Conservation (phyloP, 2,113 vertebrate genomes). For the Hippocampus mohnikei region DNA sequence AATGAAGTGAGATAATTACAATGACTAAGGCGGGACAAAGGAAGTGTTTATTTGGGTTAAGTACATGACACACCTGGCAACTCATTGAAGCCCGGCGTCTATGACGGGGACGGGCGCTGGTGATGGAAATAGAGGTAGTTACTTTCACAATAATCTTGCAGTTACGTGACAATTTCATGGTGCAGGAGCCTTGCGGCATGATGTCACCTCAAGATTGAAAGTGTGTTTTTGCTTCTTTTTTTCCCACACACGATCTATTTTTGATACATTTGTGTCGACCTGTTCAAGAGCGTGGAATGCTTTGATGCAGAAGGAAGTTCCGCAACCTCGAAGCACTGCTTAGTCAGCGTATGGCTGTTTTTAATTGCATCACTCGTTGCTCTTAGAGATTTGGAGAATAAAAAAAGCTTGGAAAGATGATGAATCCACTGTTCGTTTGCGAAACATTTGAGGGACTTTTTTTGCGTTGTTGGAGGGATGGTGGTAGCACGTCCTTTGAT, state of each 20-base stretch:
- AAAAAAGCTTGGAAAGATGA: not conserved
- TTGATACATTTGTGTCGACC: too few relatives aligned
- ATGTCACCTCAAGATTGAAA: too few relatives aligned
- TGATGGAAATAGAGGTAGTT: not conserved
- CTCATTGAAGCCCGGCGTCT: not conserved
- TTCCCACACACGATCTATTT: too few relatives aligned
- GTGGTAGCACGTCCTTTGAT: not conserved
- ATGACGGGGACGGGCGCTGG: not conserved
- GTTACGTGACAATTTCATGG: too few relatives aligned
- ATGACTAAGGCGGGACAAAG: not conserved
- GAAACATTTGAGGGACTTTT: not conserved
- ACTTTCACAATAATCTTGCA: too few relatives aligned
- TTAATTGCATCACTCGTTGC: not conserved
- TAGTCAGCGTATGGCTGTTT: not conserved
- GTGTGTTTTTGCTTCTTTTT: too few relatives aligned
- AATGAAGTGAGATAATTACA: not conserved
- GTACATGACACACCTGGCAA: not conserved
- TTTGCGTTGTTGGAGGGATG: not conserved
- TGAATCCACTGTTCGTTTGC: not conserved
- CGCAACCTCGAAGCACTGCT: too few relatives aligned
- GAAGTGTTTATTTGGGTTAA: slow-evolving; percentile 2
- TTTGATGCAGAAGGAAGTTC: too few relatives aligned
- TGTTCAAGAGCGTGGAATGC: too few relatives aligned
- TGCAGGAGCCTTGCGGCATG: too few relatives aligned
- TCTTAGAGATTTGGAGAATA: too few relatives aligned